These are phyloP conservation scores for Spodoptera exigua DNA, from an alignment of 2,888 invertebrate genomes.

Conservation along the genomic window DNA sequence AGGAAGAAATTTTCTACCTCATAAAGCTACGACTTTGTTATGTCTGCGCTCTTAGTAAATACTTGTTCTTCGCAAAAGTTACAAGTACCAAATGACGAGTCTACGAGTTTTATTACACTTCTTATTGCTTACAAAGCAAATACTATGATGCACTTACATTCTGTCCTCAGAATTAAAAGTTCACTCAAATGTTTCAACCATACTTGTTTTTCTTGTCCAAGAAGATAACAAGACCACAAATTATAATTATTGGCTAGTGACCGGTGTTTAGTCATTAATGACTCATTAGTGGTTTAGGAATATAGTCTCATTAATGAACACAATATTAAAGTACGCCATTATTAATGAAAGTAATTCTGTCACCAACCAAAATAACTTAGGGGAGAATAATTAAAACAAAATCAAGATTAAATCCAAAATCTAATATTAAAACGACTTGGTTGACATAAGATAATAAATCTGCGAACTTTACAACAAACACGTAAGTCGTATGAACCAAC, in stretches of 20 bases:
- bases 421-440: conserved; percentile 22
- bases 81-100: conserved; percentile 44
- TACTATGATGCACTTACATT: background rate
- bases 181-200: background rate
- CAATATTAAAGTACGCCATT: too few relatives aligned
- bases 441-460: conserved; percentile 36
- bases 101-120: conserved; percentile 26
- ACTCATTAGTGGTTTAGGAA: conserved; percentile 12
- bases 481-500: conserved; percentile 41
- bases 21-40: conserved; percentile 74
- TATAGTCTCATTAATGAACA: too few relatives aligned
- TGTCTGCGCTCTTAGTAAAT: conserved; percentile 61
- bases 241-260: background rate
- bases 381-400: background rate
- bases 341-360: too few relatives aligned
- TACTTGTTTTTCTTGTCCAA: conserved; percentile 14
- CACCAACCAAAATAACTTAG: too few relatives aligned
- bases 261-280: conserved; percentile 8
- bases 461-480: conserved; percentile 38
- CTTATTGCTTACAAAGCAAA: background rate
- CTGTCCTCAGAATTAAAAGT: background rate
- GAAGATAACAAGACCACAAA: conserved; percentile 13
- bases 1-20: conserved; percentile 75
- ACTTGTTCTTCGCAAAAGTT: conserved; percentile 47
- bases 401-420: conserved; percentile 8